Evolutionary conservation across 2,888 invertebrate genomes (phyloP).

Genomic region (Colostygia pectinataria): DNA sequence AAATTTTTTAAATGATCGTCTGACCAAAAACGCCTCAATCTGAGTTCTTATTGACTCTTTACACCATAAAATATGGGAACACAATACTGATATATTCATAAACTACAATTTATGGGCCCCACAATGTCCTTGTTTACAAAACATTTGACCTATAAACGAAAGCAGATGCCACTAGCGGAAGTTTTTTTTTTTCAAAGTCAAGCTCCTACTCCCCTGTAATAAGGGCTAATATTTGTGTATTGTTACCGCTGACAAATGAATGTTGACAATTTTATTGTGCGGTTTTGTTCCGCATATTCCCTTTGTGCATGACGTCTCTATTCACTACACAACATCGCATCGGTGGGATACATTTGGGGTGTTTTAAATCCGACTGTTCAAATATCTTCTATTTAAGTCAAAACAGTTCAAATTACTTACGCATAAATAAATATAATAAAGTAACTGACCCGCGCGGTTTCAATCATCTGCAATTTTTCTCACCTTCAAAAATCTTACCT

Average conservation of each 20-base stretch:
- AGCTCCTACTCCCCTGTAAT: slow-evolving; percentile 48
- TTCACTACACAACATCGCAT: slow-evolving; percentile 43
- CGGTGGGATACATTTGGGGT: slow-evolving; percentile 22
- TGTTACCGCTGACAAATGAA: slow-evolving; percentile 71
- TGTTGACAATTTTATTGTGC: slow-evolving; percentile 77
- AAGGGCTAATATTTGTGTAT: slow-evolving; percentile 43
- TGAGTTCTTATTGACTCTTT: slow-evolving; percentile 1
- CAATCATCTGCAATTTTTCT: too few species aligned
- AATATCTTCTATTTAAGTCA: too few species aligned
- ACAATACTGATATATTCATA: slow-evolving; percentile 35
- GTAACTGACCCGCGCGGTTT: too few species aligned
- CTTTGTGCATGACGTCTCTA: slow-evolving; percentile 66
- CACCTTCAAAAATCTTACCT: too few species aligned
- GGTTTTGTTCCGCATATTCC: slow-evolving; percentile 41
- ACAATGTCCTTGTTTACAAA: slow-evolving; percentile 64
- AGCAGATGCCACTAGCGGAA: slow-evolving; percentile 64
- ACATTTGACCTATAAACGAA: slow-evolving; percentile 72
- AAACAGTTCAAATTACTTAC: too few species aligned
- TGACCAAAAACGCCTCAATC: background rate
- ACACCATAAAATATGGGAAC: slow-evolving; percentile 32
- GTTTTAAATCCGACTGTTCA: slow-evolving; percentile 7
- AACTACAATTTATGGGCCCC: slow-evolving; percentile 40
- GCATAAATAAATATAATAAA: too few species aligned
- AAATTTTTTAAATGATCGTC: background rate
- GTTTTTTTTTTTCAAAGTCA: slow-evolving; percentile 53